Conservation (phyloP, 2,797 vertebrate genomes). For the Cyprinella venusta region DNA sequence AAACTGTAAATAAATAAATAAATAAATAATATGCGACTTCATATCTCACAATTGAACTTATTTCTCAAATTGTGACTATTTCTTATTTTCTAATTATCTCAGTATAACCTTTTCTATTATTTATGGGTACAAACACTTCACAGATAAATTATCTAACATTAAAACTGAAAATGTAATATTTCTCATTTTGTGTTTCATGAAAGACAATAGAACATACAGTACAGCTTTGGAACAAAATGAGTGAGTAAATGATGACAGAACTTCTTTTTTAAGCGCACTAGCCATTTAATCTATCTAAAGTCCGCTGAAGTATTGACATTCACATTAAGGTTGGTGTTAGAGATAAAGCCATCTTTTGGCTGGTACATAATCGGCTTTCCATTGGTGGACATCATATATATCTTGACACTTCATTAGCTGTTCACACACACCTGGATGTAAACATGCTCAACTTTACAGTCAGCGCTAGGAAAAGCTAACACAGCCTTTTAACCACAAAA, state of each 20-base stretch:
- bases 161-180: not conserved
- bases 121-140: not conserved
- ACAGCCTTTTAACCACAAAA: constrained; percentile 63
- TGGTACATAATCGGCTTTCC: constrained; percentile 50
- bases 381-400: constrained; percentile 61
- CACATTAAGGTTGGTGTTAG: constrained; percentile 56
- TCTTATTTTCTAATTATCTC: too few species aligned
- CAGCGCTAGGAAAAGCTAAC: constrained; percentile 45
- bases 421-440: constrained; percentile 58
- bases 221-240: constrained; percentile 6
- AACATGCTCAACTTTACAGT: constrained; percentile 56
- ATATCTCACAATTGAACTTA: not conserved
- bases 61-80: too few species aligned
- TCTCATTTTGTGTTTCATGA: not conserved
- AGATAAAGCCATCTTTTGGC: constrained; percentile 47
- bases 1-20: too few species aligned
- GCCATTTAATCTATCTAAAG: not conserved
- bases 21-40: not conserved
- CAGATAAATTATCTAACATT: not conserved
- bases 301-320: constrained; percentile 30
- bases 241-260: not conserved
- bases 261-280: constrained; percentile 10
- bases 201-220: constrained; percentile 36
- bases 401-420: constrained; percentile 66
- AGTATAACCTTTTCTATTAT: not conserved